Conservation (phyloP, 2,888 invertebrate genomes). For the Pycnomerus fuliginosus region DNA sequence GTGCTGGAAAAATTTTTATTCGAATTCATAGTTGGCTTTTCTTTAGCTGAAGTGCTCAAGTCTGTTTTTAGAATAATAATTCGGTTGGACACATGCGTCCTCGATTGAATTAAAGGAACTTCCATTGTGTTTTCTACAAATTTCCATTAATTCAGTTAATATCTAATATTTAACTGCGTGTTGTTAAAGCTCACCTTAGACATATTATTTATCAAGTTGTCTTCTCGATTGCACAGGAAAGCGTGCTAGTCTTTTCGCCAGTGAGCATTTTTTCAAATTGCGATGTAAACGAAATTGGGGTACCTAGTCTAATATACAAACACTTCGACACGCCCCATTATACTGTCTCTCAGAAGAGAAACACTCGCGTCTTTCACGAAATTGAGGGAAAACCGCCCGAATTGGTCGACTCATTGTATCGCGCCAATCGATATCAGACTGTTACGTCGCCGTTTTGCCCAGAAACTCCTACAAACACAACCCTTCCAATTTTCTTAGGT, state of each 20-base stretch:
- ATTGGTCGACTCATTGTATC: constrained; percentile 24
- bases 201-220: constrained; percentile 21
- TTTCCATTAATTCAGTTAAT: background rate
- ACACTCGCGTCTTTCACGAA: constrained; percentile 17
- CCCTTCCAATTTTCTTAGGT: no score
- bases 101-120: constrained; percentile 53
- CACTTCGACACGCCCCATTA: constrained; percentile 50
- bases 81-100: constrained; percentile 49
- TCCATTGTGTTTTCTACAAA: constrained; percentile 50
- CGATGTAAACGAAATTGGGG: constrained; percentile 33
- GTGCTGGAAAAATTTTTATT: constrained; percentile 10
- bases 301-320: no score
- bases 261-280: no score
- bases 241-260: no score
- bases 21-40: constrained; percentile 9
- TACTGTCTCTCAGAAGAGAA: constrained; percentile 39
- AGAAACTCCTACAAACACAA: no score
- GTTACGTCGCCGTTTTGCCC: constrained; percentile 18
- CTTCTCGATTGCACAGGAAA: constrained; percentile 2
- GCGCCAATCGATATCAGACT: constrained; percentile 35
- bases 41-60: constrained; percentile 23
- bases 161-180: background rate
- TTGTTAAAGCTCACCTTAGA: constrained; percentile 9
- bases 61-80: constrained; percentile 39
- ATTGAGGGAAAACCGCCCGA: constrained; percentile 19